Evolutionary conservation across 2,797 vertebrate species (phyloP).

Genomic region (Dermochelys coriacea): DNA sequence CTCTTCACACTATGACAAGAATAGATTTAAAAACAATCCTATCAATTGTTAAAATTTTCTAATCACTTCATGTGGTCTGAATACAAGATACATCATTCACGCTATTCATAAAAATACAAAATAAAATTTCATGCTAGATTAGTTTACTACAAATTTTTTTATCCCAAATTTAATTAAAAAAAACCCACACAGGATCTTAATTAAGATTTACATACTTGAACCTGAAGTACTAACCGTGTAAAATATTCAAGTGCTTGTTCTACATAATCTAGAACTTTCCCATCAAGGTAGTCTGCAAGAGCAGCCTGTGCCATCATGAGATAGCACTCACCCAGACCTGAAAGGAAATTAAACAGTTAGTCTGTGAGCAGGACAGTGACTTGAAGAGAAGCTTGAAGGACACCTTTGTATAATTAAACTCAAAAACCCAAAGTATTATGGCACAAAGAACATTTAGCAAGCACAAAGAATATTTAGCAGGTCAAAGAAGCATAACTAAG

Average conservation of each 20-base stretch:
- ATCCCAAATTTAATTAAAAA: not conserved
- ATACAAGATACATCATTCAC: not conserved
- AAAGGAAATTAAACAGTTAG: constrained; percentile 5
- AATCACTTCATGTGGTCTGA: not conserved
- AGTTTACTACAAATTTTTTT: not conserved
- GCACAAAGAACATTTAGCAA: not conserved
- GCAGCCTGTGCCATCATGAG: constrained; percentile 89
- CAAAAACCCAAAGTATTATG: not conserved
- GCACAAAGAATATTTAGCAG: not conserved
- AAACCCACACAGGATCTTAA: not conserved
- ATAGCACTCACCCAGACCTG: constrained; percentile 95
- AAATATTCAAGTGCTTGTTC: constrained; percentile 91
- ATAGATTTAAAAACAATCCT: no score
- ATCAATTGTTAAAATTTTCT: no score
- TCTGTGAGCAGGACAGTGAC: not conserved
- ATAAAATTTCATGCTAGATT: not conserved
- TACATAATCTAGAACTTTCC: constrained; percentile 89
- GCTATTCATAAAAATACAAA: not conserved
- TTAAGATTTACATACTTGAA: not conserved
- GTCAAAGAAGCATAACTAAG: not conserved
- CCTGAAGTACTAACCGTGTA: constrained; percentile 84
- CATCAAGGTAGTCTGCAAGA: constrained; percentile 91
- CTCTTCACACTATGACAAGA: no score
- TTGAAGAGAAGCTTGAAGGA: not conserved
- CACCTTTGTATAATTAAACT: not conserved